Evolutionary conservation across 2,888 invertebrate genomes (phyloP), one percentile per base, ranked within the genome.

Genomic region (Cenopis cana): DNA sequence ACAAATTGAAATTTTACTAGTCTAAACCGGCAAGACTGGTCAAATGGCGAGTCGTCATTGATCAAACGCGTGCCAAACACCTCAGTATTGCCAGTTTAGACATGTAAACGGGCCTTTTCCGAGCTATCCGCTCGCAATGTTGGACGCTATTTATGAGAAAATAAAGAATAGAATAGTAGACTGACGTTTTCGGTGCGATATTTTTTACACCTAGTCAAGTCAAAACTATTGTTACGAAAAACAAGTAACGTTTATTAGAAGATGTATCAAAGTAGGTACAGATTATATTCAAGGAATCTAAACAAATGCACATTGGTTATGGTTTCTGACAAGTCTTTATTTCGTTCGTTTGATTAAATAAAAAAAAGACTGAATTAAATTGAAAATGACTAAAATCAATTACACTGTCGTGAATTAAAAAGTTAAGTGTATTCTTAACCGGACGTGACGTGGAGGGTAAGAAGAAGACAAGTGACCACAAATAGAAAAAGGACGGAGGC

Each of bases 331-430:
- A 75, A 72, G 81, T 83, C 80, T 80, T 82, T 78, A 75, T 82
- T 85, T 46, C 46, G 83, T 78, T 88, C 79, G 81, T 86, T 87
- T 88, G 85, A 87, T 88, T 87, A 86, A 87, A 85, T 65, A 90
- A 88, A 87, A 89, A 82, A 90, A 93, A 93, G 93, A 93, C 93
- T 93, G 93, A 93, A 90, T 85, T 88, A 85, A 88, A 89, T 84
- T 83, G 83, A 86, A 87, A 84, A 87, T 87, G 85, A 88, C 87
- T 86, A 81, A 88, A 90, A 89, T 91, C 90, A 91, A 93, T 92
- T 91, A 91, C 78, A 83, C 86, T 87, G 89, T 91, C 89, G 85
- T 89, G 82, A 80, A 86, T 85, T 64, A 64, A 24, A 54, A 64
- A n/a, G 82, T 88, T 88, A 85, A 81, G 61, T 61, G 12, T 46